phyloP scores from a whole-genome alignment of 2,888 invertebrate species.

The Dusona sp. region DNA sequence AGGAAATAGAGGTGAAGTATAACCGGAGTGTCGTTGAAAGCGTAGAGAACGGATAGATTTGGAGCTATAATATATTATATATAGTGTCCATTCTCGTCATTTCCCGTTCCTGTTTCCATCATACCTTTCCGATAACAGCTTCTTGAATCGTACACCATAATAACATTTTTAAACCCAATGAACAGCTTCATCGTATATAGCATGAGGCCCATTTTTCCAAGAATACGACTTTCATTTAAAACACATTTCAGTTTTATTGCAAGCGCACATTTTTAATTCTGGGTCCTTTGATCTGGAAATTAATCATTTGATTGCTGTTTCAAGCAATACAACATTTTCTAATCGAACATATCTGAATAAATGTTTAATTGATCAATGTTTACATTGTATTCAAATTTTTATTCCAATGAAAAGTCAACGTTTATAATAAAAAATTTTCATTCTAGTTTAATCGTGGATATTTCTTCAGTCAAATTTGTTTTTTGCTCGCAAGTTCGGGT shows the following conservation, averaged over 20 bases:
- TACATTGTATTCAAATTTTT: too few species aligned
- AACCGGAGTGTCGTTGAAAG: constrained; percentile 44
- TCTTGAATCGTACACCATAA: constrained; percentile 56
- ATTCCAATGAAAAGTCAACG: too few species aligned
- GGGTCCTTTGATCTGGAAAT: neutral
- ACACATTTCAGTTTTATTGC: neutral
- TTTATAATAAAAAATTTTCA: too few species aligned
- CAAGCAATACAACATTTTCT: too few species aligned
- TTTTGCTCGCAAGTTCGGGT: too few species aligned
- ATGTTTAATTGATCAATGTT: too few species aligned
- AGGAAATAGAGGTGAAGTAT: constrained; percentile 21
- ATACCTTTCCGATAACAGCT: constrained; percentile 63
- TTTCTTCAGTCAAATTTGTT: too few species aligned
- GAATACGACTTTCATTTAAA: neutral
- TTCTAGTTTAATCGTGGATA: too few species aligned
- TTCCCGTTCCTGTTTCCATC: constrained; percentile 37
- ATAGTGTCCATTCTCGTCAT: constrained; percentile 26
- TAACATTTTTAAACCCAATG: constrained; percentile 41
- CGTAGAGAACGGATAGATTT: constrained; percentile 22
- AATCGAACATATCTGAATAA: too few species aligned
- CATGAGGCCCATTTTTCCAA: constrained; percentile 20
- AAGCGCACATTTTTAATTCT: neutral
- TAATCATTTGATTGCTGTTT: too few species aligned
- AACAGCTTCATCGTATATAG: neutral
- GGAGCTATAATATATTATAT: neutral